These are phyloP conservation scores for Xenopus tropicalis DNA, from an alignment of 2,113 vertebrate genomes.

Conservation along the genomic window DNA sequence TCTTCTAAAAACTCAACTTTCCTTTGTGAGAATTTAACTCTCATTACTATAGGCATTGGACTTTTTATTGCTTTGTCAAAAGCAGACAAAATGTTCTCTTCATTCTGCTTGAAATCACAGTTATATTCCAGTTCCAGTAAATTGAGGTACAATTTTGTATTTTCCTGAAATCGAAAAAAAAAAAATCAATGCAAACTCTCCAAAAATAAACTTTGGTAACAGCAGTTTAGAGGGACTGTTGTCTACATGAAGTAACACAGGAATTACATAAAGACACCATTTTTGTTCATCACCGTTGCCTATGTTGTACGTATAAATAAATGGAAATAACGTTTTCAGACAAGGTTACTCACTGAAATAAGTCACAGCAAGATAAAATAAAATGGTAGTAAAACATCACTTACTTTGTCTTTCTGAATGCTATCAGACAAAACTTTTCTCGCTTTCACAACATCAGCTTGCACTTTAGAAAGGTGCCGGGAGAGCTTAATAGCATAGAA, in stretches of 20 bases:
- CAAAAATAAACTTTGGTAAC: slow-evolving; percentile 55
- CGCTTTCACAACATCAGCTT: slow-evolving; percentile 84
- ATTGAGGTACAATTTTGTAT: slow-evolving; percentile 91
- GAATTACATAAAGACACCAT: slow-evolving; percentile 23
- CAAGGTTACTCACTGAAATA: no score
- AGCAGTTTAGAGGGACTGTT: slow-evolving; percentile 79
- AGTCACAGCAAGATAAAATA: no score
- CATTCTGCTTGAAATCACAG: slow-evolving; percentile 85
- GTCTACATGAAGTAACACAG: slow-evolving; percentile 63
- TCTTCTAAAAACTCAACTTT: slow-evolving; percentile 98
- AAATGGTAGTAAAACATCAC: no score
- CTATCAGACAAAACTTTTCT: slow-evolving; percentile 90
- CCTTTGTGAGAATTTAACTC: slow-evolving; percentile 88
- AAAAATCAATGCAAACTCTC: slow-evolving; percentile 8
- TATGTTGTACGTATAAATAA: no score
- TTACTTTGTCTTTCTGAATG: slow-evolving; percentile 90
- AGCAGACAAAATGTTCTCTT: slow-evolving; percentile 84
- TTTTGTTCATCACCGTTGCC: no score
- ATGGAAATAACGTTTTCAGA: no score
- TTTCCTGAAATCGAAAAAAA: slow-evolving; percentile 67
- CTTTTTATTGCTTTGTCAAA: slow-evolving; percentile 88
- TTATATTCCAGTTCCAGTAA: slow-evolving; percentile 93
- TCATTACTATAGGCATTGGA: slow-evolving; percentile 79
- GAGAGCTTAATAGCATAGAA: slow-evolving; percentile 94
- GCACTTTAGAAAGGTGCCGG: slow-evolving; percentile 86